Conservation (phyloP, 2,797 vertebrate genomes). For the Ctenopoma kingsleyae region DNA sequence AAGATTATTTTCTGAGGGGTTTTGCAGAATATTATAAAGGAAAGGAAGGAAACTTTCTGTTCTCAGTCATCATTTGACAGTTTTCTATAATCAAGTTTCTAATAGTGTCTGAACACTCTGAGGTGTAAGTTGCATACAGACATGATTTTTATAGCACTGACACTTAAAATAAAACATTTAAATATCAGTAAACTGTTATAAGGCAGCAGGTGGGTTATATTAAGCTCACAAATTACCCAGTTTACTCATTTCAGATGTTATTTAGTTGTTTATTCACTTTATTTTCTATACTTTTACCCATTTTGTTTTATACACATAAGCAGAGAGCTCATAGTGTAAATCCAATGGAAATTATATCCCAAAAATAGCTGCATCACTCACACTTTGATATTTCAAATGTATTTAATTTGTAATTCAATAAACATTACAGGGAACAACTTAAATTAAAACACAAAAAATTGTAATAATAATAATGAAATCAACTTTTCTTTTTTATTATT, state of each 20-base stretch:
- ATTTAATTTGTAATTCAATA: not conserved
- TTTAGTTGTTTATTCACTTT: not conserved
- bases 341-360: not conserved
- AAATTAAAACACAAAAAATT: slow-evolving; percentile 6
- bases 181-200: not conserved
- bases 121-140: not conserved
- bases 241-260: not conserved
- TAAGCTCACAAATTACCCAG: not conserved
- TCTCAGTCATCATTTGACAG: not conserved
- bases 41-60: not conserved
- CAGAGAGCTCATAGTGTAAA: not conserved
- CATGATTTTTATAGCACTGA: not conserved
- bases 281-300: not conserved
- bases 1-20: slow-evolving; percentile 13
- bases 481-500: not conserved
- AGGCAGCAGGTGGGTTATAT: not conserved
- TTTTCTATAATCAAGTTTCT: not conserved
- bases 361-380: not conserved
- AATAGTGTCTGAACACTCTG: not conserved
- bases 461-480: not conserved
- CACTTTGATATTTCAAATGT: not conserved
- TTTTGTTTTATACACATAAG: not conserved
- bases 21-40: not conserved
- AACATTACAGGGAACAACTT: too few relatives aligned
- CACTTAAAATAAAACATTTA: not conserved